Base-by-base conservation (phyloP, 2,113 vertebrate genomes). In the Equus quagga region DNA sequence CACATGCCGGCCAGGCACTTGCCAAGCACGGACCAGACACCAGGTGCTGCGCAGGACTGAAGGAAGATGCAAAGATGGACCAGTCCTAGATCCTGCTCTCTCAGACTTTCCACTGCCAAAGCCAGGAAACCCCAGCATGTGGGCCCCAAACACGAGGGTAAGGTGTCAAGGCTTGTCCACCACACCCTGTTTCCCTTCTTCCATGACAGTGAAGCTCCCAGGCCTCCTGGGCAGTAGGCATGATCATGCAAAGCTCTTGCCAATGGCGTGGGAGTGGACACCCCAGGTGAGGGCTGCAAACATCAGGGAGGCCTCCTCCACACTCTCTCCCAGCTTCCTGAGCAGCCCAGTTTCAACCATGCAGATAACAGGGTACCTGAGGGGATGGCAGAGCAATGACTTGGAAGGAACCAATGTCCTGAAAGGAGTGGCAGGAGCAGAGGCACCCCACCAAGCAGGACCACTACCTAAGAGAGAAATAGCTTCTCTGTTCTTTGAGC, bases 71-170 rank as follows among this genome's bases (percentile, higher is more conserved):
- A 8, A 60, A 41, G 51, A 15, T 11, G 56, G 23, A 36, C n/a
- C 46, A 7, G 26, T 3, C 56, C 58, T 6, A 41, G 56, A 21
- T 23, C 49, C 64, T 75, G 62, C 56, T 33, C 54, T 8, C 58
- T 62, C 81, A 8, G 6, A 36, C 44, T 72, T 46, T 36, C 81
- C 54, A 28, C 8, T 49, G 24, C n/a, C 80, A 72, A 49, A 62
- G 33, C 41, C 12, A 0, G 28, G 79, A 85, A 54, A 31, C 4
- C 11, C 0, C 1, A 26, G 19, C 2, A 5, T 2, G 2, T 9
- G 4, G 44, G 26, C 8, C 33, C 56, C 73, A 82, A 33, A 72
- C 33, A 21, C 3, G 3, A 83, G 23, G 41, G 18, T 5, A 73
- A 83, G 69, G 56, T 28, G 2, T 62, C 75, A 4, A 67, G 19